Evolutionary conservation across 2,888 invertebrate species (phyloP), one percentile per base, ranked within the genome.

Genomic region (Suillia variegata): DNA sequence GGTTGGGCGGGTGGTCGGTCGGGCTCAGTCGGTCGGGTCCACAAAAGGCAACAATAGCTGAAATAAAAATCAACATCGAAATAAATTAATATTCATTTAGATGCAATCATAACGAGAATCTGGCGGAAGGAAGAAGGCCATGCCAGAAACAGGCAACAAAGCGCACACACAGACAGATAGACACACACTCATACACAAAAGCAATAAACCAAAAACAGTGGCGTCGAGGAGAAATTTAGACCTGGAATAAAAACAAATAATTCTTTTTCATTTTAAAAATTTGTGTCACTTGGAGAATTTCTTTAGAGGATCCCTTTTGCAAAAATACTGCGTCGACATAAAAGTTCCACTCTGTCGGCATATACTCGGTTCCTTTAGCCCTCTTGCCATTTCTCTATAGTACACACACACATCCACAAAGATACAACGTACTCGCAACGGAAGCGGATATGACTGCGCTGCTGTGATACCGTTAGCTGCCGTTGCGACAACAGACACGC

Each of bases 21-120:
- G n/a, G n/a, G n/a, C n/a, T n/a, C n/a, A n/a, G n/a, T n/a, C n/a
- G n/a, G n/a, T n/a, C 38, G 38, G 8, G n/a, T 31, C 33, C 12
- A 33, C 42, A 54, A 18, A 49, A 49, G 22, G 22, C 12, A 8
- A n/a, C 38, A 38, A 38, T 13, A n/a, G n/a, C n/a, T n/a, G n/a
- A n/a, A n/a, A n/a, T n/a, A n/a, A n/a, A n/a, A n/a, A n/a, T n/a
- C n/a, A n/a, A n/a, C n/a, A n/a, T n/a, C n/a, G n/a, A 56, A 50
- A 55, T 55, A 48, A 55, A 56, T 56, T 56, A 56, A 56, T 56
- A 56, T 50, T 56, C 50, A 56, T 56, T 56, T 49, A 50, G 24
- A 49, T 24, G 49, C 49, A 56, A 56, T 56, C 49, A 56, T 56
- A 34, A 50, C 49, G 21, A n/a, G 20, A 48, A 55, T 55, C 48